Evolutionary conservation across 1,140 invertebrate genomes (phyloP).

Genomic region (Zaprionus lachaisei): DNA sequence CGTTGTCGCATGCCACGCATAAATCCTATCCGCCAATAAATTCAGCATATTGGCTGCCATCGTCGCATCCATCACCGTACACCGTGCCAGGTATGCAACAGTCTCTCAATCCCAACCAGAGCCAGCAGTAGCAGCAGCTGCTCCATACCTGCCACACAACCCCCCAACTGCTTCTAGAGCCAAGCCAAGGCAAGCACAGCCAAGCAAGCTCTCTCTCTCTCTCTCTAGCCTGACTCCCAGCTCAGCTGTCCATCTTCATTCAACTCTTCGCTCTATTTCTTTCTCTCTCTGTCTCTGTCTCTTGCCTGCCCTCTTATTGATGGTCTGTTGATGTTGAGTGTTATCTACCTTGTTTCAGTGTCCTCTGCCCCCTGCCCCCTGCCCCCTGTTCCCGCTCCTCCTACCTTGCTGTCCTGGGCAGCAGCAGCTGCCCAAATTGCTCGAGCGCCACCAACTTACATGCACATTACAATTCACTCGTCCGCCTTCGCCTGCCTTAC

Average conservation of each 20-base stretch:
- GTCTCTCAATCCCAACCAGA: slow-evolving; percentile 27
- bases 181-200: not conserved
- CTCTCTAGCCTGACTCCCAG: slow-evolving; percentile 1
- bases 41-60: slow-evolving; percentile 91
- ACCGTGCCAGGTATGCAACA: slow-evolving; percentile 89
- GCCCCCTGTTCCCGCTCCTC: not conserved
- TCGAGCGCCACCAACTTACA: slow-evolving; percentile 60
- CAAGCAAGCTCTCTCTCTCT: not conserved
- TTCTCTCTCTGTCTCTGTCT: not conserved
- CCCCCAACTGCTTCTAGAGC: too few species aligned
- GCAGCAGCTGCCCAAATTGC: slow-evolving; percentile 60
- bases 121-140: not conserved
- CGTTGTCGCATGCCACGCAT: slow-evolving; percentile 66
- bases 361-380: not conserved
- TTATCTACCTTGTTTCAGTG: slow-evolving; percentile 73
- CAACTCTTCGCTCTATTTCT: slow-evolving; percentile 25
- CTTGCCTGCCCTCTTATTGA: slow-evolving; percentile 53
- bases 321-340: slow-evolving; percentile 78
- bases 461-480: slow-evolving; percentile 62
- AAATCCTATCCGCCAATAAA: slow-evolving; percentile 90
- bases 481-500: not conserved
- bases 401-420: slow-evolving; percentile 10
- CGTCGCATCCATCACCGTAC: slow-evolving; percentile 90
- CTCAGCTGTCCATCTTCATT: slow-evolving; percentile 56
- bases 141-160: not conserved